Evolutionary conservation across 2,113 vertebrate species (phyloP).

Genomic region (Sminthopsis crassicaudata): DNA sequence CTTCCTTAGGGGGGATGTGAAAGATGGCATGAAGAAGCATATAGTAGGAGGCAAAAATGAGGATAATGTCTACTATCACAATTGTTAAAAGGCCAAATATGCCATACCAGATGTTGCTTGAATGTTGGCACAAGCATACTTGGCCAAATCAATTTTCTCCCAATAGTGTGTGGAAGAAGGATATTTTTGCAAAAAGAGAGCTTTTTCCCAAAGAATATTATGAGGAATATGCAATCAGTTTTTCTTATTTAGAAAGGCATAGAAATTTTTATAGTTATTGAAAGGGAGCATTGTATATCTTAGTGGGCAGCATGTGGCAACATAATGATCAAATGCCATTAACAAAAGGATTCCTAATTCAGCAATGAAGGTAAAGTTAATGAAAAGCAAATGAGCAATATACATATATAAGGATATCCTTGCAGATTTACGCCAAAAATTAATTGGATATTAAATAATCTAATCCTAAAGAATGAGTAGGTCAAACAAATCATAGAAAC

Average conservation of each 20-base stretch:
- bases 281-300: slow-evolving; percentile 34
- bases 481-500: too few species aligned
- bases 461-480: too few species aligned
- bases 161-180: slow-evolving; percentile 55
- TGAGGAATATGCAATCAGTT: slow-evolving; percentile 21
- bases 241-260: slow-evolving; percentile 27
- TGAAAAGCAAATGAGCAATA: slow-evolving; percentile 46
- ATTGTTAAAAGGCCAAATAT: slow-evolving; percentile 38
- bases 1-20: slow-evolving; percentile 2
- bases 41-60: slow-evolving; percentile 41
- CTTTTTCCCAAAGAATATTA: slow-evolving; percentile 41
- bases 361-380: neutral
- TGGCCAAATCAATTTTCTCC: slow-evolving; percentile 39
- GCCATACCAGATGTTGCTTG: slow-evolving; percentile 62
- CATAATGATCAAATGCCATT: slow-evolving; percentile 63
- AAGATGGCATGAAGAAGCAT: slow-evolving; percentile 75
- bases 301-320: slow-evolving; percentile 65
- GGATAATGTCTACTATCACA: slow-evolving; percentile 1
- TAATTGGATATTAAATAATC: too few species aligned
- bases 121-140: slow-evolving; percentile 30
- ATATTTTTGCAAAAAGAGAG: slow-evolving; percentile 52
- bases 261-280: slow-evolving; percentile 3
- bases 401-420: neutral
- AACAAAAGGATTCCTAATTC: slow-evolving; percentile 56
- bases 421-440: too few species aligned